These are phyloP conservation scores for Leptodactylus fuscus DNA, from an alignment of 2,113 vertebrate species.

Conservation along the genomic window DNA sequence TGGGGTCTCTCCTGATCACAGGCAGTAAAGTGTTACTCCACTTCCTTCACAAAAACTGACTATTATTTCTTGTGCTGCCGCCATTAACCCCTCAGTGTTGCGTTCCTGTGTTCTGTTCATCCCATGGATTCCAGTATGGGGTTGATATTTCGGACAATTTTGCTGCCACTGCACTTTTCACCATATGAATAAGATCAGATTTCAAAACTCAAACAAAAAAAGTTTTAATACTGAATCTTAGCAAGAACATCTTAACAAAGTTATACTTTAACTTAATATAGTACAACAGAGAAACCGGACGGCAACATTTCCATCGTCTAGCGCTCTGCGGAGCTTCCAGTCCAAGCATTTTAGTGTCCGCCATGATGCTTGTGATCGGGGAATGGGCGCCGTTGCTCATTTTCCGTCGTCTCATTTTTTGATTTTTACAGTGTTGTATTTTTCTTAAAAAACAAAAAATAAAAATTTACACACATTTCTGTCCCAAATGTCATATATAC, in stretches of 20 bases:
- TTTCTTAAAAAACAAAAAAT: conserved; percentile 71
- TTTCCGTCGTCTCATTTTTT: conserved; percentile 67
- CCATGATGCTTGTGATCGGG: conserved; percentile 57
- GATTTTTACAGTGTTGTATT: conserved; percentile 72
- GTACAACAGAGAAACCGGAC: conserved; percentile 81
- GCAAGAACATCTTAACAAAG: conserved; percentile 86
- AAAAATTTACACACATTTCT: conserved; percentile 77
- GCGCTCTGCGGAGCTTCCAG: conserved; percentile 76
- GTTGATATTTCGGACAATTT: too few species aligned
- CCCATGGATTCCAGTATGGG: too few species aligned
- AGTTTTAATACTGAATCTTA: conserved; percentile 84
- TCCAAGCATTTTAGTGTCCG: conserved; percentile 73
- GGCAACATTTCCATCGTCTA: conserved; percentile 77
- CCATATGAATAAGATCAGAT: too few species aligned
- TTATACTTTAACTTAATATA: conserved; percentile 83
- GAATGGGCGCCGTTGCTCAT: conserved; percentile 68
- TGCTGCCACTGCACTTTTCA: too few species aligned
- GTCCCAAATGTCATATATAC: conserved; percentile 75
- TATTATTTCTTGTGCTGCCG: too few species aligned
- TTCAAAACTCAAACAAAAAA: conserved; percentile 80
- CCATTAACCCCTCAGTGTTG: too few species aligned
- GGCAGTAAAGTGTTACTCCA: too few species aligned
- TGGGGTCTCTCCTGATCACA: too few species aligned
- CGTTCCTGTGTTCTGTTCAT: too few species aligned
- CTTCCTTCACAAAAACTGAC: too few species aligned